Evolutionary conservation across 2,888 invertebrate genomes (phyloP).

Genomic region (Leucozona laternaria): DNA sequence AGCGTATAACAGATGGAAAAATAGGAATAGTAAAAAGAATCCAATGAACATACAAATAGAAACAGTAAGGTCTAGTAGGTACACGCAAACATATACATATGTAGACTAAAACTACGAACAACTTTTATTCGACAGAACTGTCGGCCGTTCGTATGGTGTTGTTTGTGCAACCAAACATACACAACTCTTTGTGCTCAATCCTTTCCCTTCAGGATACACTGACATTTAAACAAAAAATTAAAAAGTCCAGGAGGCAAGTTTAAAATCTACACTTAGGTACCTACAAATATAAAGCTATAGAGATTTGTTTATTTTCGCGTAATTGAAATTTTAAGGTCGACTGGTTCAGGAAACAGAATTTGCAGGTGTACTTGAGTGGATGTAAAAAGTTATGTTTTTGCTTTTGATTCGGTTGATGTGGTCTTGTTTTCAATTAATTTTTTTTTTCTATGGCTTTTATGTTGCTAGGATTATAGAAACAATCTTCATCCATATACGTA

Average conservation of each 20-base stretch:
- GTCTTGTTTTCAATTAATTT: slow-evolving; percentile 45
- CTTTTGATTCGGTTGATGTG: slow-evolving; percentile 30
- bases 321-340: slow-evolving; percentile 73
- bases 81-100: no score
- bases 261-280: slow-evolving; percentile 30
- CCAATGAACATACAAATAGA: slow-evolving; percentile 23
- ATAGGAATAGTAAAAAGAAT: background rate
- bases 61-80: slow-evolving; percentile 20
- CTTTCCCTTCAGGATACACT: slow-evolving; percentile 28
- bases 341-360: slow-evolving; percentile 60
- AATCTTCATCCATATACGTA: background rate
- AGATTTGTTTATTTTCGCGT: slow-evolving; percentile 72
- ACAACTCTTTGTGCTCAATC: slow-evolving; percentile 33
- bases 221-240: slow-evolving; percentile 21
- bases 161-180: slow-evolving; percentile 44
- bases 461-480: background rate
- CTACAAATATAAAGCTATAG: background rate
- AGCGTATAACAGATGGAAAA: slow-evolving; percentile 13
- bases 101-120: slow-evolving; percentile 33
- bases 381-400: slow-evolving; percentile 49
- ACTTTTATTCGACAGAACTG: slow-evolving; percentile 57
- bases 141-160: slow-evolving; percentile 33
- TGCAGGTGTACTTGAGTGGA: slow-evolving; percentile 61
- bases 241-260: slow-evolving; percentile 23
- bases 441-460: background rate